These are phyloP conservation scores for Paradoxurus hermaphroditus DNA, from an alignment of 2,113 vertebrate genomes.

Conservation along the genomic window DNA sequence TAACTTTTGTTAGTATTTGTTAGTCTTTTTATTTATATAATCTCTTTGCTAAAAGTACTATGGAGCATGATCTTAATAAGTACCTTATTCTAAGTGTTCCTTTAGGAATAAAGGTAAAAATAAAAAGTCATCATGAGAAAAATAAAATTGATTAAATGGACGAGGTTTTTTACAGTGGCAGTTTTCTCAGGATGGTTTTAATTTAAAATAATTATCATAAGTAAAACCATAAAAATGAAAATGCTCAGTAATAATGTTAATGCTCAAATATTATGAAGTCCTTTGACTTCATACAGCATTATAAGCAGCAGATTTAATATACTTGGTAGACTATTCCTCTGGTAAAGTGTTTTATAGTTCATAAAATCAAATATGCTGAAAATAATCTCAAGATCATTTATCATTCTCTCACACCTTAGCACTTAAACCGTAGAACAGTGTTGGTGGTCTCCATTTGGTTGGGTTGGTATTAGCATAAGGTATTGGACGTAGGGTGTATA, in stretches of 20 bases:
- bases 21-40: neutral
- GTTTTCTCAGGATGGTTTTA: slow-evolving; percentile 62
- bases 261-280: slow-evolving; percentile 60
- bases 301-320: slow-evolving; percentile 54
- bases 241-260: slow-evolving; percentile 54
- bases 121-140: slow-evolving; percentile 58
- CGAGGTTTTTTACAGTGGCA: neutral
- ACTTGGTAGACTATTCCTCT: slow-evolving; percentile 45
- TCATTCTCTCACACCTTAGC: slow-evolving; percentile 4
- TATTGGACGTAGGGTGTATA: neutral
- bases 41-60: slow-evolving; percentile 6
- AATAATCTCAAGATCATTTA: slow-evolving; percentile 29
- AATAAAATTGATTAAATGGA: slow-evolving; percentile 55
- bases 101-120: slow-evolving; percentile 53
- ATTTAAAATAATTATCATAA: slow-evolving; percentile 63
- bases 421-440: neutral
- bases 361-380: slow-evolving; percentile 62
- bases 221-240: slow-evolving; percentile 65
- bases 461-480: neutral
- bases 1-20: neutral
- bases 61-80: slow-evolving; percentile 25
- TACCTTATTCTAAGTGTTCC: neutral
- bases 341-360: slow-evolving; percentile 59
- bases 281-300: slow-evolving; percentile 53
- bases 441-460: neutral